Conservation (phyloP, 2,888 invertebrate genomes). For the Bombyx huttoni region DNA sequence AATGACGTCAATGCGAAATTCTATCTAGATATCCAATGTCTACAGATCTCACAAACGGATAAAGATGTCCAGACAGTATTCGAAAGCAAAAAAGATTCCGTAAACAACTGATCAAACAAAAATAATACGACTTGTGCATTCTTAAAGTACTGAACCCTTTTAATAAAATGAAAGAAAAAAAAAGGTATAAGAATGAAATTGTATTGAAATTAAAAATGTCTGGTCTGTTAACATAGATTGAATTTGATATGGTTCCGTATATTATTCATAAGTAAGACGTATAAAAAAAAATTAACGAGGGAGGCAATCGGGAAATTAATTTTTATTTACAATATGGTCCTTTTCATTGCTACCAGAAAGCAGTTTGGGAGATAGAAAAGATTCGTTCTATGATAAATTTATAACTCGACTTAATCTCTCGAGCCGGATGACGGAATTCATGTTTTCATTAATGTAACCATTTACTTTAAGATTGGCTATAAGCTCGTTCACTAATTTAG, state of each 20-base stretch:
- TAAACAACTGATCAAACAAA: neutral
- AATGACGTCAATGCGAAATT: neutral
- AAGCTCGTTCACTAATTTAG: too few relatives aligned
- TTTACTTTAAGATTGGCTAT: too few relatives aligned
- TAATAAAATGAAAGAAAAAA: constrained; percentile 2
- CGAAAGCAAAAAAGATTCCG: neutral
- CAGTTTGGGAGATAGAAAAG: too few relatives aligned
- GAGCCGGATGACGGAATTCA: too few relatives aligned
- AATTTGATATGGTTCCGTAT: neutral
- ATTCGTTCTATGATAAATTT: too few relatives aligned
- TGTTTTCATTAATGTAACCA: too few relatives aligned
- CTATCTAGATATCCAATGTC: neutral
- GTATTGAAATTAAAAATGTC: constrained; percentile 4
- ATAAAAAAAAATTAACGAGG: too few relatives aligned
- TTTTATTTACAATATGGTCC: too few relatives aligned
- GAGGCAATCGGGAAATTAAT: too few relatives aligned
- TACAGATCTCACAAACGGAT: neutral
- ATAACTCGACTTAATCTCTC: too few relatives aligned
- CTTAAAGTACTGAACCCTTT: constrained; percentile 3
- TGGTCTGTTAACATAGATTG: neutral
- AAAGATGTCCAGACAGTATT: neutral
- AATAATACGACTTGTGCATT: constrained; percentile 2
- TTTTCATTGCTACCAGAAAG: too few relatives aligned
- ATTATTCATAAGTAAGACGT: neutral
- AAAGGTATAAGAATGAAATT: constrained; percentile 2